A percentile compares a stretch with the other conserved stretches of the same genome.
phyloP scores from a whole-genome alignment of 2,888 invertebrate species.

The Ephialtes manifestator region DNA sequence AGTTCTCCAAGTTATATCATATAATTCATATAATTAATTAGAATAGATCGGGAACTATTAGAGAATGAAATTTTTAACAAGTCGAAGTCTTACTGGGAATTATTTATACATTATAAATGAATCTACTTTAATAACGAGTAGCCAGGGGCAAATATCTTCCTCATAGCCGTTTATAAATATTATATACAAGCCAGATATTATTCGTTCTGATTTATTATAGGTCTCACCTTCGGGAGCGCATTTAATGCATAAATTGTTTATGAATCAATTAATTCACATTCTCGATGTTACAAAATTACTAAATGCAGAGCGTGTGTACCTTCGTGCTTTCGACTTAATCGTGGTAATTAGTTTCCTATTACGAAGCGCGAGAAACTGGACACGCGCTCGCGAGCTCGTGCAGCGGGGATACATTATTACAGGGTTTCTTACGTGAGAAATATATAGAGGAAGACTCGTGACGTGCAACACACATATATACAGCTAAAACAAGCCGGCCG shows the following conservation, averaged over 20 bases:
- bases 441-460: constrained; percentile 63
- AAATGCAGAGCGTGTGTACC: constrained; percentile 1
- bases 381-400: constrained; percentile 43
- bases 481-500: constrained; percentile 61
- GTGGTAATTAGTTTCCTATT: constrained; percentile 67
- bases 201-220: constrained; percentile 34
- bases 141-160: neutral
- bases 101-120: neutral
- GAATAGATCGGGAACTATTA: neutral
- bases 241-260: neutral
- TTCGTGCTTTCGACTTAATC: constrained; percentile 61
- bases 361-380: constrained; percentile 58
- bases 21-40: neutral
- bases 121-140: neutral
- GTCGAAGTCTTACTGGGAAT: neutral
- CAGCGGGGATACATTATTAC: constrained; percentile 39
- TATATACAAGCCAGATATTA: neutral
- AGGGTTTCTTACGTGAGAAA: constrained; percentile 23
- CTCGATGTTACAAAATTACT: constrained; percentile 37
- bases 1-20: neutral
- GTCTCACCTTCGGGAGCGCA: constrained; percentile 10
- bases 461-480: constrained; percentile 68
- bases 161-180: neutral
- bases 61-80: neutral
- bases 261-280: constrained; percentile 59